Conservation (phyloP, 2,888 invertebrate species). For the Adineta ricciae region DNA sequence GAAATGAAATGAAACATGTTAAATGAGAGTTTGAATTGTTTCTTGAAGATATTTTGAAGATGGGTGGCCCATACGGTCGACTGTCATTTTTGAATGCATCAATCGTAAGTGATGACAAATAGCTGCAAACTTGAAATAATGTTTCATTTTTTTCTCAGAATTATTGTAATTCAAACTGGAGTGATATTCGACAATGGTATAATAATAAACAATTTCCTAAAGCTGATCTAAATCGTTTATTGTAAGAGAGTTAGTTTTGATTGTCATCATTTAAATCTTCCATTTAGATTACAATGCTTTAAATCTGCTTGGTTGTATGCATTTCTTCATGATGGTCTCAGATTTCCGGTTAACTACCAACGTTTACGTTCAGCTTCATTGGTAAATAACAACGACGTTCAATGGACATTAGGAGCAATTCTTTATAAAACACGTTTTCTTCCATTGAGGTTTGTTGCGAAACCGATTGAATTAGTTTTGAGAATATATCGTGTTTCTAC, state of each 20-base stretch:
- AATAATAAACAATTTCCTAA: conserved; percentile 44
- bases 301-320: conserved; percentile 54
- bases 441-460: conserved; percentile 44
- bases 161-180: conserved; percentile 45
- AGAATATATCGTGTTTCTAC: no score
- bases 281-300: conserved; percentile 51
- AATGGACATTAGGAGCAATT: conserved; percentile 56
- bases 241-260: not conserved
- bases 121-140: not conserved
- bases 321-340: conserved; percentile 53
- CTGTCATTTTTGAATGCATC: conserved; percentile 43
- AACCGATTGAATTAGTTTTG: no score
- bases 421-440: conserved; percentile 51
- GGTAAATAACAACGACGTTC: conserved; percentile 50
- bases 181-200: conserved; percentile 40
- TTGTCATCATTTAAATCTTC: not conserved
- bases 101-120: conserved; percentile 40
- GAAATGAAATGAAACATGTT: not conserved
- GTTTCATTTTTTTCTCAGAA: not conserved
- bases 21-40: not conserved
- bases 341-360: conserved; percentile 47
- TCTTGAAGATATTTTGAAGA: conserved; percentile 38
- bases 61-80: conserved; percentile 48
- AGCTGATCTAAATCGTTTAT: conserved; percentile 47
- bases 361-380: conserved; percentile 43